These are phyloP conservation scores for Atlantisia rogersi DNA, from an alignment of 2,113 vertebrate species.

Conservation along the genomic window DNA sequence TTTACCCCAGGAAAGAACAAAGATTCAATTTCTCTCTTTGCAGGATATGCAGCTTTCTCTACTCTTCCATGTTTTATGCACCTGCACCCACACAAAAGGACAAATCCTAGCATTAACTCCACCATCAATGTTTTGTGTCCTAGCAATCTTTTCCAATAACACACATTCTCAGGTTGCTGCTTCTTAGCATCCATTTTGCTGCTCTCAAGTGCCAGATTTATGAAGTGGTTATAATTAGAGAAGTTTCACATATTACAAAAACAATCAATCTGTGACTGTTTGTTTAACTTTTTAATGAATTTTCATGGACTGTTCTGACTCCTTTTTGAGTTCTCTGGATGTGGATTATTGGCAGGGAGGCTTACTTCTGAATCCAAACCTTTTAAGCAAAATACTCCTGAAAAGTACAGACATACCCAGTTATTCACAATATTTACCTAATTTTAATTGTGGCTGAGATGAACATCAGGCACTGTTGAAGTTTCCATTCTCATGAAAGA, in stretches of 20 bases:
- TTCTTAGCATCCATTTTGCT: not conserved
- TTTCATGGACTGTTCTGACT: not conserved
- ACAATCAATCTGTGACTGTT: not conserved
- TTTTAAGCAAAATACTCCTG: not conserved
- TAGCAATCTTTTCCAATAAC: not conserved
- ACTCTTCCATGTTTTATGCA: not conserved
- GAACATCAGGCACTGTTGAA: not conserved
- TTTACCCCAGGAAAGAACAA: not conserved
- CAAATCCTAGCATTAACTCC: not conserved
- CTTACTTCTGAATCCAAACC: not conserved
- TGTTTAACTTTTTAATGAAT: not conserved
- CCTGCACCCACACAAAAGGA: not conserved
- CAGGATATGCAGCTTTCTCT: not conserved
- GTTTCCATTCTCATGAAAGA: not conserved
- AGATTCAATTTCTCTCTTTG: not conserved
- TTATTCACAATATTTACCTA: not conserved
- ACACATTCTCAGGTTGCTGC: not conserved
- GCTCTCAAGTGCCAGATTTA: not conserved
- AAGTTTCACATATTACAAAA: not conserved
- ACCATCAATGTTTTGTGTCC: not conserved
- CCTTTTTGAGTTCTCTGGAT: not conserved
- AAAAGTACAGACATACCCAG: not conserved
- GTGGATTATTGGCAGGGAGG: not conserved
- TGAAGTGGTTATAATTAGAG: not conserved
- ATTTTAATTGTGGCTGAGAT: not conserved